Evolutionary conservation across 2,797 vertebrate genomes (phyloP).

Genomic region (Gambelia wislizenii): DNA sequence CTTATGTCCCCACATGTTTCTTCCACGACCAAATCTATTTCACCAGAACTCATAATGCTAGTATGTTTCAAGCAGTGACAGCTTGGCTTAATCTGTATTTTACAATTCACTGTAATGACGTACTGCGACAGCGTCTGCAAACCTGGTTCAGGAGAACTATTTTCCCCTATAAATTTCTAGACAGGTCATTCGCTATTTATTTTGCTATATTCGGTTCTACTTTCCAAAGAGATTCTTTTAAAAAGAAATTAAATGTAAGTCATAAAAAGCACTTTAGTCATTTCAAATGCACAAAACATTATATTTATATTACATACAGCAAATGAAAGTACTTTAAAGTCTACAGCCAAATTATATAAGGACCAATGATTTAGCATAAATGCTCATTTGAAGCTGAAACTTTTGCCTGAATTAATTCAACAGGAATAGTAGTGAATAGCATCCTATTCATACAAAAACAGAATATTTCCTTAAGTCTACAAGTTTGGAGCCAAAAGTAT

Average conservation of each 20-base stretch:
- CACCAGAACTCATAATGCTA: not conserved
- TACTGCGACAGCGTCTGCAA: not conserved
- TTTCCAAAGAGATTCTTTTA: not conserved
- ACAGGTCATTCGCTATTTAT: slow-evolving; percentile 11
- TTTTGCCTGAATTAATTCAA: slow-evolving; percentile 30
- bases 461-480: slow-evolving; percentile 36
- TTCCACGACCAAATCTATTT: not conserved
- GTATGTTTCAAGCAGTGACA: not conserved
- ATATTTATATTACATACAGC: not conserved
- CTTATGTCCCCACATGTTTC: not conserved
- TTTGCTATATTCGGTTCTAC: not conserved
- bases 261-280: slow-evolving; percentile 11
- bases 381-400: slow-evolving; percentile 22
- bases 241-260: not conserved
- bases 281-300: not conserved
- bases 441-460: slow-evolving; percentile 38
- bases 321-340: not conserved
- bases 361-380: slow-evolving; percentile 3
- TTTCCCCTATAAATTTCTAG: not conserved
- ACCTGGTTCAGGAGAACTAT: not conserved
- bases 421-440: slow-evolving; percentile 6
- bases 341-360: not conserved
- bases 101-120: not conserved
- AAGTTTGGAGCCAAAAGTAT: slow-evolving; percentile 32
- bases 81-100: not conserved